Evolutionary conservation across 2,113 vertebrate species (phyloP), one percentile per base, ranked within the genome.

Genomic region (Himantopus leucocephalus): DNA sequence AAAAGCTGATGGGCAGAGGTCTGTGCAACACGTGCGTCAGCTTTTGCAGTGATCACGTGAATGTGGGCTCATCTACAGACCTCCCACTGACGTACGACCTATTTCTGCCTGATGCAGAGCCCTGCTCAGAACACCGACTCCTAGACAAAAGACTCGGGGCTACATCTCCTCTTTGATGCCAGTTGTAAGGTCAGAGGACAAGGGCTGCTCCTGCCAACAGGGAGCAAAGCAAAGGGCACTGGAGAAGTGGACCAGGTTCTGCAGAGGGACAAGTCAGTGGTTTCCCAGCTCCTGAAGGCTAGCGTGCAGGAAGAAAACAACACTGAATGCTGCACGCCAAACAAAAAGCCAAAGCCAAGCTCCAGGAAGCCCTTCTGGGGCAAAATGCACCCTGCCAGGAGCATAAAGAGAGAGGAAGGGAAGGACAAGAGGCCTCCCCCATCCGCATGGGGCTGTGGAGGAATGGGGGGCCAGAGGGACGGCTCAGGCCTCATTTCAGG

Each of bases 1-100:
- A 68, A 21, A 13, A 39, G 39, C 3, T 0, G 3, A 7, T 12
- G 21, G 24, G 68, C 48, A 34, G n/a, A 79, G 71, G 56, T 12
- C 0, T 4, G n/a, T 35, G 19, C 47, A 34, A 29, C 10, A 19
- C 0, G 0, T 52, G 35, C 4, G 4, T 20, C 56, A 62, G 67
- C 22, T 35, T 52, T n/a, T 47, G 59, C 32, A 68, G 41, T 4
- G 22, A 43, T 14, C 29, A 56, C 3, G 1, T 17, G 15, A 43
- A 32, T 3, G 27, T 20, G 63, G 37, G 43, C 58, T 86, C 3
- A 1, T 12, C 70, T 53, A 1, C 0, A 81, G 34, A 56, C 27
- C 27, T 85, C 23, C 23, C 63, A 50, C 32, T 1, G 1, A 23
- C 0, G 5, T 9, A 22, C 10, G 15, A 50, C 53, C 41, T 55